These are phyloP conservation scores for Epinotia bilunana DNA, from an alignment of 2,888 invertebrate genomes.

Conservation along the genomic window DNA sequence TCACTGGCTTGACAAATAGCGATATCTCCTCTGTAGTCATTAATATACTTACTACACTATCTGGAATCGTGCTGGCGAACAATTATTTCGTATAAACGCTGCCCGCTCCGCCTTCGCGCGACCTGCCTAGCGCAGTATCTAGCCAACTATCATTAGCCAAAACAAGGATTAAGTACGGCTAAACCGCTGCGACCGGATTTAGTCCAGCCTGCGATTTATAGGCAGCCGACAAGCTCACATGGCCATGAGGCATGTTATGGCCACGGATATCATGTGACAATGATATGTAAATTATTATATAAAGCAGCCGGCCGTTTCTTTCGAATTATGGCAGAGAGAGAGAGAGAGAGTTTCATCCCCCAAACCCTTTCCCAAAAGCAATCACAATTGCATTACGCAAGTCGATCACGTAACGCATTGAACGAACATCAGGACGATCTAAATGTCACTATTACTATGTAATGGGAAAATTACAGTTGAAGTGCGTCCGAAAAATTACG, in stretches of 20 bases:
- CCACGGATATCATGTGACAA: neutral
- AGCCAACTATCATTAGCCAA: conserved; percentile 30
- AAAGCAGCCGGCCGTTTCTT: neutral
- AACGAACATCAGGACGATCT: too few species aligned
- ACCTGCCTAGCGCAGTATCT: conserved; percentile 15
- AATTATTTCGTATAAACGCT: conserved; percentile 1
- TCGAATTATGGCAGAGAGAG: neutral
- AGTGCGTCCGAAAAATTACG: too few species aligned
- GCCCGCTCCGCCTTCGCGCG: conserved; percentile 20
- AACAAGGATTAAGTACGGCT: conserved; percentile 42
- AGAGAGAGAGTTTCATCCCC: too few species aligned
- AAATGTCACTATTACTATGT: too few species aligned
- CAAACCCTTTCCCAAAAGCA: too few species aligned
- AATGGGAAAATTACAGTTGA: too few species aligned
- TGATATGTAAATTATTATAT: neutral
- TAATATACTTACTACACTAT: too few species aligned
- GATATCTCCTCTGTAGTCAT: too few species aligned
- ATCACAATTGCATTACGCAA: too few species aligned
- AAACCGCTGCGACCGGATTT: conserved; percentile 39
- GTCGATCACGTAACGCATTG: too few species aligned
- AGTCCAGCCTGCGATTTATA: conserved; percentile 33
- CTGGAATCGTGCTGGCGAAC: too few species aligned
- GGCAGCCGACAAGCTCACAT: conserved; percentile 25
- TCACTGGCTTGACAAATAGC: too few species aligned
- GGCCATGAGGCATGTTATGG: neutral